Percentiles rank a stretch among this genome's conserved stretches.
These are phyloP conservation scores for Rhabdornis inornatus DNA, from an alignment of 2,113 vertebrate genomes.

Conservation along the genomic window DNA sequence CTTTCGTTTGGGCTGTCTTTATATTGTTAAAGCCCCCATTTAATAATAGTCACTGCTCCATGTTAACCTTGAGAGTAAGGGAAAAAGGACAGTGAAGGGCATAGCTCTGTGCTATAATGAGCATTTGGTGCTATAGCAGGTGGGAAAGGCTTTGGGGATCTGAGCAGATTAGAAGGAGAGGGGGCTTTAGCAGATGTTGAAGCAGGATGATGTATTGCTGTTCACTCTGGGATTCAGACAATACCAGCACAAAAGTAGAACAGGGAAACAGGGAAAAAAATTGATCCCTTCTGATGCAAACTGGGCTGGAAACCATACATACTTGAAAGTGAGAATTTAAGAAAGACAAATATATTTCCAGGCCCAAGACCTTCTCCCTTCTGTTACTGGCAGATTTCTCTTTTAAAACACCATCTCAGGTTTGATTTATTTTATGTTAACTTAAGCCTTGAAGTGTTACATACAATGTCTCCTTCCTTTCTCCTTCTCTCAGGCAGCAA, in stretches of 20 bases:
- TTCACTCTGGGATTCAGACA: conserved; percentile 82
- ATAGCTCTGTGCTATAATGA: conserved; percentile 78
- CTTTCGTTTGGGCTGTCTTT: conserved; percentile 67
- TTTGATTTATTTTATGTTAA: conserved; percentile 52
- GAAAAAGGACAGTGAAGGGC: conserved; percentile 78
- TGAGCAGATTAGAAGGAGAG: conserved; percentile 80
- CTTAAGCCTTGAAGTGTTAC: neutral
- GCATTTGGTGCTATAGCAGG: conserved; percentile 80
- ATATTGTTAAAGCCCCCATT: conserved; percentile 62
- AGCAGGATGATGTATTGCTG: conserved; percentile 81
- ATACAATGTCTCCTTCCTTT: neutral
- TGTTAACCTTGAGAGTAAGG: conserved; percentile 78
- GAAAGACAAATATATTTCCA: conserved; percentile 66
- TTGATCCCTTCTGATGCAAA: conserved; percentile 73
- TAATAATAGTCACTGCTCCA: conserved; percentile 83
- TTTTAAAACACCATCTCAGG: conserved; percentile 41
- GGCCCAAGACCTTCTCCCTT: conserved; percentile 24
- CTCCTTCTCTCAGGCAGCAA: neutral
- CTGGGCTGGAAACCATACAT: conserved; percentile 67
- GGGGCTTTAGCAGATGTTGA: conserved; percentile 83
- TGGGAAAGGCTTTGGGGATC: conserved; percentile 83
- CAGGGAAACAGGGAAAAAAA: conserved; percentile 69
- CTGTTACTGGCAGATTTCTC: conserved; percentile 14
- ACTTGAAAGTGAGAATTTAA: conserved; percentile 67
- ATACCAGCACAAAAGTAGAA: conserved; percentile 76